Evolutionary conservation across 2,888 invertebrate genomes (phyloP).

Genomic region (Pyrgus malvae): DNA sequence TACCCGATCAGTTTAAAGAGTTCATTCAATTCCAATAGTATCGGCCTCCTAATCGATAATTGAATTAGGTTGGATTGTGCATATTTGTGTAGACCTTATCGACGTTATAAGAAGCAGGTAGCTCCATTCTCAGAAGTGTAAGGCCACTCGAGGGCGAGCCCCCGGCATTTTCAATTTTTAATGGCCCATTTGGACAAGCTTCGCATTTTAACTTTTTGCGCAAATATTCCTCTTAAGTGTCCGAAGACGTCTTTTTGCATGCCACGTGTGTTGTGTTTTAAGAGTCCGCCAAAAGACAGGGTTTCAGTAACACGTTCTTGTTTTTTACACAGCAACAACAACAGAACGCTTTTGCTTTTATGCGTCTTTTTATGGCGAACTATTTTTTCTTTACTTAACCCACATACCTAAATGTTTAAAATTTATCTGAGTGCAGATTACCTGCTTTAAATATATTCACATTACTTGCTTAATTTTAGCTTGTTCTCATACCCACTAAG

Average conservation of each 20-base stretch:
- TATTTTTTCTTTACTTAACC: too few species aligned
- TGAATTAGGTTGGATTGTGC: constrained; percentile 59
- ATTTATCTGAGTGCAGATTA: too few species aligned
- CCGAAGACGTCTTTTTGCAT: constrained; percentile 37
- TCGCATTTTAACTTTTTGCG: constrained; percentile 49
- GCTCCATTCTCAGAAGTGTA: constrained; percentile 68
- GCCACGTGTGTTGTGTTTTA: constrained; percentile 44
- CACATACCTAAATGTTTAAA: too few species aligned
- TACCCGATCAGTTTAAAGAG: constrained; percentile 56
- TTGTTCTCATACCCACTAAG: too few species aligned
- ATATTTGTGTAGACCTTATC: constrained; percentile 64
- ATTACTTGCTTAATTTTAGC: too few species aligned
- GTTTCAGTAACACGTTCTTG: constrained; percentile 4
- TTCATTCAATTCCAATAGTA: constrained; percentile 46
- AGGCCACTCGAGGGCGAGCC: constrained; percentile 54
- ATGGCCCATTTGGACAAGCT: constrained; percentile 47
- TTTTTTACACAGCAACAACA: too few species aligned
- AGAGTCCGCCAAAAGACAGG: constrained; percentile 14
- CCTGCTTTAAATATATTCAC: too few species aligned
- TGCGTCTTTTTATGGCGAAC: neutral
- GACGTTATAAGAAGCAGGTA: constrained; percentile 69
- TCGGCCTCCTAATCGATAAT: constrained; percentile 53
- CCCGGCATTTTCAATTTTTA: constrained; percentile 47
- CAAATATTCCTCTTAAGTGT: constrained; percentile 47
- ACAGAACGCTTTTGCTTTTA: constrained; percentile 1